Evolutionary conservation across 2,113 vertebrate genomes (phyloP).

Genomic region (Panthera uncia): DNA sequence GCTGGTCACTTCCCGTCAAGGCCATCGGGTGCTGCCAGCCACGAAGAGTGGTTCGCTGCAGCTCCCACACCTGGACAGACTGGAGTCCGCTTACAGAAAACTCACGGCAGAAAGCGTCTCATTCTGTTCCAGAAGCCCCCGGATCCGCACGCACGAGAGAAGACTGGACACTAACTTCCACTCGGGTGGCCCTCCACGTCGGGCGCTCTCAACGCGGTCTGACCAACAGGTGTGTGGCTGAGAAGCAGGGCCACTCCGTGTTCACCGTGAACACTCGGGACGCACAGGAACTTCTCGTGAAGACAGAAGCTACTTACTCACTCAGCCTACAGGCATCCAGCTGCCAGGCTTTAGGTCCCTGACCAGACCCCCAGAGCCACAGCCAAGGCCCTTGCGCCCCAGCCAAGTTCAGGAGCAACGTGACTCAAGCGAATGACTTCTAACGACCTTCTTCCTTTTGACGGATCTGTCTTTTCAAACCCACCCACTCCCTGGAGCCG

Average conservation of each 20-base stretch:
- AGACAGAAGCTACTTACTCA: not conserved
- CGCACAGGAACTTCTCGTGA: not conserved
- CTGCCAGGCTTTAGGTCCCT: not conserved
- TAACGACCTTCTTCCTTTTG: not conserved
- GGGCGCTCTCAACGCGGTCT: rapidly evolving
- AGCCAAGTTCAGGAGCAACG: not conserved
- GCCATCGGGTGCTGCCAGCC: not conserved
- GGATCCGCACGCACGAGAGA: rapidly evolving
- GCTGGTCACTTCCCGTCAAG: no score
- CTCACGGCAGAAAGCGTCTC: not conserved
- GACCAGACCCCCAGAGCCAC: not conserved
- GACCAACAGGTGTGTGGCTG: rapidly evolving
- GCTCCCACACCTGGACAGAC: no score
- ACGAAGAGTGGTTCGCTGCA: rapidly evolving
- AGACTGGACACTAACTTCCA: rapidly evolving
- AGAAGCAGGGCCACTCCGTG: not conserved
- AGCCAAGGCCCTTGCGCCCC: not conserved
- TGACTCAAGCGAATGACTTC: not conserved
- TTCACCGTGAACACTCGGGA: rapidly evolving
- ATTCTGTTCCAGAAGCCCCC: not conserved
- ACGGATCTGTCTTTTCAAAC: not conserved
- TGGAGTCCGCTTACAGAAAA: not conserved
- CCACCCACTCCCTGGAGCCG: no score
- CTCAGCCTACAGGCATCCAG: not conserved
- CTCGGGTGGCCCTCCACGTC: rapidly evolving